These are phyloP conservation scores for Hoplostethus atlanticus DNA, from an alignment of 2,797 vertebrate species.

Conservation along the genomic window DNA sequence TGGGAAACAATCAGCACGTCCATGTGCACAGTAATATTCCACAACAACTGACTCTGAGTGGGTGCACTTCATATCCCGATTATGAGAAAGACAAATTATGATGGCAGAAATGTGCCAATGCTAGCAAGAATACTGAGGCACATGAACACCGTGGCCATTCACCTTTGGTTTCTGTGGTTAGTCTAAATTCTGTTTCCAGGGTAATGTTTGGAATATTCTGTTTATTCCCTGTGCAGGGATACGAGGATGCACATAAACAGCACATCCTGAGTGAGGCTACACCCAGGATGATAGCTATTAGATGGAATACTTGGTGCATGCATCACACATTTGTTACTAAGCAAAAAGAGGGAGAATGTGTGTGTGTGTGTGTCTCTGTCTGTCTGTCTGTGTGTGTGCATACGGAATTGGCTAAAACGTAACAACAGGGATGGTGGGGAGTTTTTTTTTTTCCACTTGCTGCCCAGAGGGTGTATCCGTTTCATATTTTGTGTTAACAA, in stretches of 20 bases:
- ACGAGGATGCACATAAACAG: slow-evolving; percentile 58
- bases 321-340: not conserved
- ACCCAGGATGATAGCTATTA: slow-evolving; percentile 28
- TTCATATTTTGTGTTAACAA: not conserved
- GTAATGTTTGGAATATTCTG: slow-evolving; percentile 49
- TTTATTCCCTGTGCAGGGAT: slow-evolving; percentile 59
- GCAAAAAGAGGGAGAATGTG: slow-evolving; percentile 17
- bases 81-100: slow-evolving; percentile 19
- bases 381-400: slow-evolving; percentile 10
- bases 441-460: not conserved
- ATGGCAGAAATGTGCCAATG: slow-evolving; percentile 8
- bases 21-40: slow-evolving; percentile 31
- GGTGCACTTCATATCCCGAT: slow-evolving; percentile 29
- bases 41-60: slow-evolving; percentile 19
- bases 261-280: slow-evolving; percentile 33
- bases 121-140: slow-evolving; percentile 17
- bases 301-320: slow-evolving; percentile 23
- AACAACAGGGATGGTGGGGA: not conserved
- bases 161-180: slow-evolving; percentile 47
- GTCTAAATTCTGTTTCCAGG: slow-evolving; percentile 68
- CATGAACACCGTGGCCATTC: slow-evolving; percentile 30
- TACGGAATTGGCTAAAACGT: not conserved
- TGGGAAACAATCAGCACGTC: slow-evolving; percentile 23
- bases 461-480: too few species aligned
- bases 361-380: slow-evolving; percentile 5